phyloP scores from a whole-genome alignment of 2,797 vertebrate species.

The Gambelia wislizenii region DNA sequence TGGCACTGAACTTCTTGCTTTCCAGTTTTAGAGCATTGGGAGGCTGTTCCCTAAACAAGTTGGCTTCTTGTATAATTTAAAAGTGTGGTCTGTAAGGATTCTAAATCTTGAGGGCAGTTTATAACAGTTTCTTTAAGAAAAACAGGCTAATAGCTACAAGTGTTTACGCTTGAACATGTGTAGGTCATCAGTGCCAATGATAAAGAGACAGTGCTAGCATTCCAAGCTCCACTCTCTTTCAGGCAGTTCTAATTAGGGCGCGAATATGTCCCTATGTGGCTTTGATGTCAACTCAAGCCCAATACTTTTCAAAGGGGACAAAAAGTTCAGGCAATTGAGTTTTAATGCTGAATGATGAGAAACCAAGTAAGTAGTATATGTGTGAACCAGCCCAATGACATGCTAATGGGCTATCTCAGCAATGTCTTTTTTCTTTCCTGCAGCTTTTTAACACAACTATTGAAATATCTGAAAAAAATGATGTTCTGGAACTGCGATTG shows the following conservation, averaged over 20 bases:
- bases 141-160: too few relatives aligned
- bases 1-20: too few relatives aligned
- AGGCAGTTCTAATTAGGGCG: neutral
- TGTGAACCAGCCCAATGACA: neutral
- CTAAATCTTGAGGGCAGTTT: neutral
- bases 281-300: neutral
- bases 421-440: conserved; percentile 17
- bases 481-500: conserved; percentile 78
- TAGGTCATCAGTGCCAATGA: neutral
- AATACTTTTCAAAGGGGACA: neutral
- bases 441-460: conserved; percentile 86
- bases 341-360: neutral
- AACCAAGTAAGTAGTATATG: neutral
- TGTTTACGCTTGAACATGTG: neutral
- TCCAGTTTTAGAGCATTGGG: neutral
- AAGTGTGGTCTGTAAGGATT: neutral
- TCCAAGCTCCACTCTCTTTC: neutral
- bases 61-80: neutral
- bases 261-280: too few relatives aligned
- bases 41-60: neutral
- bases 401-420: neutral
- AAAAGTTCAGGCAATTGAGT: neutral
- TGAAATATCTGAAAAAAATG: conserved; percentile 77
- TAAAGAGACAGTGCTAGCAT: neutral
- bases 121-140: too few relatives aligned